Evolutionary conservation across 2,888 invertebrate species (phyloP).

Genomic region (Pollenia labialis): DNA sequence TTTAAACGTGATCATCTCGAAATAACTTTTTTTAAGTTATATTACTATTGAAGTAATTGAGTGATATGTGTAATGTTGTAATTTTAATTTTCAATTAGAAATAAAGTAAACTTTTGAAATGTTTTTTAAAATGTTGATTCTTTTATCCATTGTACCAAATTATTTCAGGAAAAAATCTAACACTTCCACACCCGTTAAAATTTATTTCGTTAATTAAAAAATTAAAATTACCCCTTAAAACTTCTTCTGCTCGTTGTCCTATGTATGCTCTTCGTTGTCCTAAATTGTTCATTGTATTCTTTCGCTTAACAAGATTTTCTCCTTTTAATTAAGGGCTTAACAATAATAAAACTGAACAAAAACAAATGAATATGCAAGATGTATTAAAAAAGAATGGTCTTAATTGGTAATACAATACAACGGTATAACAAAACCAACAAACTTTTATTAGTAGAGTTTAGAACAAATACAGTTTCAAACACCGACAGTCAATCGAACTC

Average conservation of each 20-base stretch:
- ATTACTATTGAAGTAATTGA: too few relatives aligned
- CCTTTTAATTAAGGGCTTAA: slow-evolving; percentile 47
- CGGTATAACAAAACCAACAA: not conserved
- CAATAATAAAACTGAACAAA: slow-evolving; percentile 15
- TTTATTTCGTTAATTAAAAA: slow-evolving; percentile 7
- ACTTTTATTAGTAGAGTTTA: not conserved
- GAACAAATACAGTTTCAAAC: not conserved
- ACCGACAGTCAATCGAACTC: not conserved
- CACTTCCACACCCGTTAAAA: not conserved
- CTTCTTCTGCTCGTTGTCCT: not conserved
- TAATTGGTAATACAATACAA: slow-evolving; percentile 47
- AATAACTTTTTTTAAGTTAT: too few relatives aligned
- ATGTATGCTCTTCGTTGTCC: not conserved
- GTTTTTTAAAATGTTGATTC: too few relatives aligned
- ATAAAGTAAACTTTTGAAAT: too few relatives aligned
- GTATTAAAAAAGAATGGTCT: not conserved
- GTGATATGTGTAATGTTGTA: too few relatives aligned
- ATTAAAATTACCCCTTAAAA: not conserved
- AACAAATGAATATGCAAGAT: not conserved
- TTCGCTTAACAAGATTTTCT: slow-evolving; percentile 35
- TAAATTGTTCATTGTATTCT: not conserved
- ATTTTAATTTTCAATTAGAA: too few relatives aligned
- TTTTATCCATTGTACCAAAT: not conserved
- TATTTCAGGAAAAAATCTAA: not conserved
- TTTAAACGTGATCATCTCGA: too few relatives aligned